Evolutionary conservation across 1,140 invertebrate genomes (phyloP).

Genomic region (Augochlora pura): DNA sequence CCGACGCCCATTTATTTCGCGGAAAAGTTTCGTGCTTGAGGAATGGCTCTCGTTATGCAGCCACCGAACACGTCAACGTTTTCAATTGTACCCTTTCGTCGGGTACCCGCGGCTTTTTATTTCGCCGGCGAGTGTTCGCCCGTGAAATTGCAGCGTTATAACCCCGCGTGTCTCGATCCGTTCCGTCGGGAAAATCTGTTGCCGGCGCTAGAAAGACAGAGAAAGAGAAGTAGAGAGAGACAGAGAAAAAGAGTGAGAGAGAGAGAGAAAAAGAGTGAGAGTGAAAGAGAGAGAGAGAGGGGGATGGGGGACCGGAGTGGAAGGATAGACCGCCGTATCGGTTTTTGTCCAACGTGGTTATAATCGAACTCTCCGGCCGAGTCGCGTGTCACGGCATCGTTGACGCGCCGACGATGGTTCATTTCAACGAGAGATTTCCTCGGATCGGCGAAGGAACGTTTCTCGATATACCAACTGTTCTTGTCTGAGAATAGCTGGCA

Average conservation of each 20-base stretch:
- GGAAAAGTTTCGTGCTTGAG: constrained; percentile 37
- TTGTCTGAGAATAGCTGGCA: background rate
- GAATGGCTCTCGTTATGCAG: constrained; percentile 37
- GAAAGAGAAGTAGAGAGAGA: no score
- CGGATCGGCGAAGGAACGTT: background rate
- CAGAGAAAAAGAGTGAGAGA: no score
- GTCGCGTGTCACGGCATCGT: constrained; percentile 1
- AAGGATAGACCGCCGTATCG: background rate
- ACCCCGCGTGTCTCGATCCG: background rate
- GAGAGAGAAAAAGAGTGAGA: no score
- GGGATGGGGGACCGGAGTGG: no score
- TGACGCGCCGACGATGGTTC: background rate
- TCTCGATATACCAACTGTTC: background rate
- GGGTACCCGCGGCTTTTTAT: constrained; percentile 32
- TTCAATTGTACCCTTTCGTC: constrained; percentile 37
- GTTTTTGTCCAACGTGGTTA: background rate
- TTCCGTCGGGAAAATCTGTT: constrained; percentile 16
- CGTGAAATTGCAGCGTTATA: constrained; percentile 26
- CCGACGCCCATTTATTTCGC: constrained; percentile 27
- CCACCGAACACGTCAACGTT: constrained; percentile 41
- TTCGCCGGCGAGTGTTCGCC: constrained; percentile 9
- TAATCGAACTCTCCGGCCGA: constrained; percentile 5
- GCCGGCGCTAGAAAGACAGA: background rate
- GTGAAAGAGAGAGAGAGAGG: no score
- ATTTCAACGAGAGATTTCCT: background rate